Base-by-base conservation (phyloP, 2,888 invertebrate genomes). In the Ormyrus nitidulus region DNA sequence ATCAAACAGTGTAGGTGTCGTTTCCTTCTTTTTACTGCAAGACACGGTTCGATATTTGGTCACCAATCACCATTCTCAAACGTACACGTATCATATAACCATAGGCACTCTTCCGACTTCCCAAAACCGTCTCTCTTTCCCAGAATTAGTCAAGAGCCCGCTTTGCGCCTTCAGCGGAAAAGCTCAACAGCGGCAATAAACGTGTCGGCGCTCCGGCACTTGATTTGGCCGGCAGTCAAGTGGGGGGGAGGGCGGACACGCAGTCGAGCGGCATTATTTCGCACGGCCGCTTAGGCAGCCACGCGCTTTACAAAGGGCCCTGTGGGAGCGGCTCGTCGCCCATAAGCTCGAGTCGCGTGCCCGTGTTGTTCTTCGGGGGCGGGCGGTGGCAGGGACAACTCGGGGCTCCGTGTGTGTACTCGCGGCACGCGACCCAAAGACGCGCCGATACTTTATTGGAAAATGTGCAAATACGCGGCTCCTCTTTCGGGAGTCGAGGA, bases 321-420 rank as follows among this genome's bases (percentile, higher is more conserved):
- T 86, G 85, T 86, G 88, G 84, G 85, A 85, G 86, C 83, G 84
- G 77, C 78, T 19, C 84, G 81, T 82, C 83, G 80, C 75, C 10
- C 49, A 34, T 34, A 34, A 34, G 5, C 51, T n/a, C 13, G 34
- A 49, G 81, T 61, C 81, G 81, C 82, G 81, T 83, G 83, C 86
- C 89, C 87, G 85, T 90, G 89, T 90, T 90, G 87, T 89, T 89
- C 82, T 88, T 89, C 85, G 85, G 83, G 86, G 86, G 34, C 2
- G 34, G 34, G 4, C 19, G 19, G 19, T 1, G 34, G 4, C 34
- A 34, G 34, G 34, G 34, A 34, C 34, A 34, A 34, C 34, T 34
- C 34, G 1, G 34, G 34, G 34, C 34, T 34, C 34, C 34, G 34
- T 4, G 34, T 34, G 34, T 34, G 34, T 34, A 34, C 34, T 34